phyloP scores from a whole-genome alignment of 2,888 invertebrate genomes.

The Ceraclea dissimilis region DNA sequence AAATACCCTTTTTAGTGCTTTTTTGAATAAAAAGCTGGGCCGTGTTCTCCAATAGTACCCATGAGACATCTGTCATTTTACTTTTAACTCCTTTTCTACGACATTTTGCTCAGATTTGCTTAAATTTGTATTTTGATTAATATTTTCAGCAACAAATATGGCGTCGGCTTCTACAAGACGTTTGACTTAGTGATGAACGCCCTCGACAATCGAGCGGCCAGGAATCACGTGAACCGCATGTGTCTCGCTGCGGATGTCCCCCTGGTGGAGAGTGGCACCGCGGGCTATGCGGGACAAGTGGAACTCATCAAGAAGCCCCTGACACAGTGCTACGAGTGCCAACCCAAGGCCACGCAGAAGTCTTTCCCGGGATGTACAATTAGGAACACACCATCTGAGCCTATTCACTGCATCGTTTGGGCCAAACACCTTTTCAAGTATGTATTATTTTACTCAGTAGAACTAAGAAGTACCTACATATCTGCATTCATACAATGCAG shows the following conservation, averaged over 20 bases:
- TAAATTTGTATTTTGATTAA: too few relatives aligned
- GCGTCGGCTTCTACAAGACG: constrained; percentile 82
- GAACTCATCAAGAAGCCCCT: constrained; percentile 76
- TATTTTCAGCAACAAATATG: constrained; percentile 69
- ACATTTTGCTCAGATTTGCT: too few relatives aligned
- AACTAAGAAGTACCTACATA: too few relatives aligned
- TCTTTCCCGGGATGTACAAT: constrained; percentile 98
- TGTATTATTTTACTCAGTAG: constrained; percentile 31
- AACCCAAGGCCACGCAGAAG: constrained; percentile 83
- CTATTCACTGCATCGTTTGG: constrained; percentile 99
- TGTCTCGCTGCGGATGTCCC: constrained; percentile 93
- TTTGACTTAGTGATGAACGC: constrained; percentile 94
- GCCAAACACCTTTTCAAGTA: constrained; percentile 97
- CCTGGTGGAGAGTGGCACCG: constrained; percentile 93
- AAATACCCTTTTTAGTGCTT: too few relatives aligned
- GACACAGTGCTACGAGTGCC: constrained; percentile 96
- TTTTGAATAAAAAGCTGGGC: too few relatives aligned
- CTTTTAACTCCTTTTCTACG: too few relatives aligned
- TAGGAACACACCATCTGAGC: constrained; percentile 97
- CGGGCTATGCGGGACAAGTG: constrained; percentile 96
- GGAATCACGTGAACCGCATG: constrained; percentile 98
- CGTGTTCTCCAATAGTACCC: too few relatives aligned
- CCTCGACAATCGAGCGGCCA: constrained; percentile 89
- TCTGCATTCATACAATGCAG: too few relatives aligned
- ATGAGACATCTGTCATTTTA: too few relatives aligned